Base-by-base conservation (phyloP, 23 tunicate genomes). In the Botrylloides violaceus region DNA sequence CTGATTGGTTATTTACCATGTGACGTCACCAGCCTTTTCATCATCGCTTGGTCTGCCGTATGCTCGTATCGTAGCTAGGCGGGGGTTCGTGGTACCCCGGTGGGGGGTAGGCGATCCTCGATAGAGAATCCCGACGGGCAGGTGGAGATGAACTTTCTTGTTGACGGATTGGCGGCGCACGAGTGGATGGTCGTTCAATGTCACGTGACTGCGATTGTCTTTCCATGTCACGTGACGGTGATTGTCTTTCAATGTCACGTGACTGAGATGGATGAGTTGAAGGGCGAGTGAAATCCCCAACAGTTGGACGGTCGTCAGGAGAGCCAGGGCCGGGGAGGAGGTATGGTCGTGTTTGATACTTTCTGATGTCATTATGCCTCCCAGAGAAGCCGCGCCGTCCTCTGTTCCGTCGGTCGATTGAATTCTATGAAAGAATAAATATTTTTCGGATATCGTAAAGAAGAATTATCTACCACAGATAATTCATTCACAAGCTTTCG, bases 31-130 rank as follows among this genome's bases (percentile, higher is more conserved):
- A n/a, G n/a, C n/a, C n/a, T n/a, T n/a, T n/a, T n/a, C n/a, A n/a
- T n/a, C n/a, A n/a, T n/a, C n/a, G n/a, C n/a, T n/a, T n/a, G n/a
- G n/a, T n/a, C n/a, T 58, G 5, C 18, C 74, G 56, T 21, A 68
- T 56, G 32, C 26, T 68, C 6, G 58, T 43, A 15, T 68, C 74
- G 58, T 68, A 68, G 37, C 74, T 68, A 68, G 74, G 74, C 23
- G 74, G 74, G 32, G 74, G 74, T 2, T 68, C 74, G 22, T 36
- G 60, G 74, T 68, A 68, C 4, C 74, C 74, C 36, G 74, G 74
- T 6, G 74, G 74, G 22, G 74, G 74, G 35, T 31, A 25, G 4
- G 33, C 70, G 32, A 43, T 43, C 9, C 53, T 9, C 15, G 53
- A 43, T 7, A 43, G 53, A 9, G 53, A 43, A 43, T 43, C 15